phyloP scores from a whole-genome alignment of 2,113 vertebrate genomes.

The Cacatua alba region DNA sequence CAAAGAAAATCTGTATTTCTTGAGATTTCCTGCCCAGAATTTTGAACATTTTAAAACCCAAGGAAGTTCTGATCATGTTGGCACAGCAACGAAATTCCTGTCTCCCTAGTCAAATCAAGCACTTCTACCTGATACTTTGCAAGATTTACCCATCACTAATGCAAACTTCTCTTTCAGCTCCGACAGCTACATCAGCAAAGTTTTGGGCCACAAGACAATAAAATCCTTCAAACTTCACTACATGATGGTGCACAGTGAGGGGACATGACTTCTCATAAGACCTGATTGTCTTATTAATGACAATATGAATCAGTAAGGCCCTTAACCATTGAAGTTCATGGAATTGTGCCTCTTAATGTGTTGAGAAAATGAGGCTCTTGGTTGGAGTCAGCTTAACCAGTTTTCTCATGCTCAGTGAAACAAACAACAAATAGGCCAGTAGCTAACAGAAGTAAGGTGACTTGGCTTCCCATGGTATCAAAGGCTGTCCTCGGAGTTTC shows the following conservation, averaged over 20 bases:
- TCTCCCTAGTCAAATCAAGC: background rate
- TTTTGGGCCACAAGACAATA: background rate
- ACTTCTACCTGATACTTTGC: background rate
- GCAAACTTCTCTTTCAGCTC: background rate
- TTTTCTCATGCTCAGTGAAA: background rate
- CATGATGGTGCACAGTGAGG: background rate
- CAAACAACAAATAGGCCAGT: background rate
- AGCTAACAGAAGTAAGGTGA: background rate
- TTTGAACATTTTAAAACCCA: background rate
- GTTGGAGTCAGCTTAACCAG: background rate
- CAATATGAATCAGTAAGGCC: background rate
- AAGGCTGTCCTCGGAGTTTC: background rate
- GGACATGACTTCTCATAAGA: background rate
- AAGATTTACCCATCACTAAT: background rate
- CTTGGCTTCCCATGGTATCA: background rate
- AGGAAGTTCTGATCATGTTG: background rate
- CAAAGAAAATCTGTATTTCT: background rate
- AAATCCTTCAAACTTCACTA: background rate
- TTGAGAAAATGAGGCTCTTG: background rate
- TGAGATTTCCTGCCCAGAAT: background rate
- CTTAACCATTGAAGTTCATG: background rate
- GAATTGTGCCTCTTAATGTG: rapidly evolving
- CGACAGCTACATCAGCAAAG: background rate
- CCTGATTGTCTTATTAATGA: background rate
- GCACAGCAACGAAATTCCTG: background rate